phyloP scores from a whole-genome alignment of 2,888 invertebrate species.

The Aleiodes alternator region DNA sequence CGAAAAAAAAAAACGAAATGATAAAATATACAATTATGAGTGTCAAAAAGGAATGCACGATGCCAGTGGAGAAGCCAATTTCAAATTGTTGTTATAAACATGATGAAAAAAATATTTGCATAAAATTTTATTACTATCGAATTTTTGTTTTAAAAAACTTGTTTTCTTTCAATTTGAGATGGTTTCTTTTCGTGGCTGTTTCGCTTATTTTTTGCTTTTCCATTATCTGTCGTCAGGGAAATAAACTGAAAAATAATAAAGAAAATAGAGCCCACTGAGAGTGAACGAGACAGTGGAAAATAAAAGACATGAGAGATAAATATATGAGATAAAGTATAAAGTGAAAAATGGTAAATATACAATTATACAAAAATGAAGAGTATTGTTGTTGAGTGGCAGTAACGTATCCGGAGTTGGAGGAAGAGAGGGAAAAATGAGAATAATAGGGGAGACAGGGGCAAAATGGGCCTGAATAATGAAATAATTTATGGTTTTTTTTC shows the following conservation, averaged over 20 bases:
- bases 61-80: conserved; percentile 66
- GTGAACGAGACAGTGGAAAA: conserved; percentile 35
- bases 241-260: conserved; percentile 61
- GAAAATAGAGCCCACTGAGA: conserved; percentile 61
- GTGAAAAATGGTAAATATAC: conserved; percentile 52
- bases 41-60: conserved; percentile 62
- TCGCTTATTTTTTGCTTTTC: conserved; percentile 70
- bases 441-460: conserved; percentile 3
- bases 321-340: conserved; percentile 47
- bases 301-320: conserved; percentile 42
- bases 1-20: conserved; percentile 45
- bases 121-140: not conserved
- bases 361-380: conserved; percentile 55
- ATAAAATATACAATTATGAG: conserved; percentile 66
- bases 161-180: conserved; percentile 64
- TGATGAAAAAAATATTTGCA: not conserved
- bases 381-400: conserved; percentile 57
- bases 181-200: conserved; percentile 68
- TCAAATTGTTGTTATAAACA: conserved; percentile 59
- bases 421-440: not conserved
- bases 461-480: too few relatives aligned
- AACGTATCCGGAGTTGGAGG: conserved; percentile 38
- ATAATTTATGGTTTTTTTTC: too few relatives aligned
- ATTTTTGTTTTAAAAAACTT: too few relatives aligned
- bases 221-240: conserved; percentile 62